Percentiles rank a stretch among this genome's conserved stretches.
Conservation (phyloP, 2,888 invertebrate species). For the Lithophane leautieri region DNA sequence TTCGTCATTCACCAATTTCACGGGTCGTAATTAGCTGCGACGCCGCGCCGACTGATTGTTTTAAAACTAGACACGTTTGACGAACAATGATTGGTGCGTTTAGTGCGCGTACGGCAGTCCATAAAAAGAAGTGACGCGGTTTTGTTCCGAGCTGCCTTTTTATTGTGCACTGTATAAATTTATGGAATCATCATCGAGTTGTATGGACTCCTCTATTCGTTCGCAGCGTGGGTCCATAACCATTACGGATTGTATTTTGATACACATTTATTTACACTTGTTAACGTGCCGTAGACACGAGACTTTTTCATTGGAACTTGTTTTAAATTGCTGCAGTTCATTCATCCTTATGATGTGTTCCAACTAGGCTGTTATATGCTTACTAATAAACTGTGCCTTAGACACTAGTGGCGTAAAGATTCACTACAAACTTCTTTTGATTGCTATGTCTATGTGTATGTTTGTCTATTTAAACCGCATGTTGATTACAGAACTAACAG, state of each 20-base stretch:
- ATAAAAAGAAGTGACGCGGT: conserved; percentile 87
- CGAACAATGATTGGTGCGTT: conserved; percentile 80
- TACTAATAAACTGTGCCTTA: not conserved
- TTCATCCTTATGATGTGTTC: conserved; percentile 41
- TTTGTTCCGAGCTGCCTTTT: conserved; percentile 87
- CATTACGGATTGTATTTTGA: conserved; percentile 87
- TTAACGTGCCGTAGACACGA: conserved; percentile 73
- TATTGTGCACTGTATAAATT: conserved; percentile 90
- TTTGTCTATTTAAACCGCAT: no score
- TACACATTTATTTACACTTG: conserved; percentile 86
- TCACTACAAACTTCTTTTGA: not conserved
- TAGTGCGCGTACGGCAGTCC: conserved; percentile 77
- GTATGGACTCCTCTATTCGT: conserved; percentile 88
- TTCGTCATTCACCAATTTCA: conserved; percentile 81
- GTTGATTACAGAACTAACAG: no score
- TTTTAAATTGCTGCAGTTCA: conserved; percentile 62
- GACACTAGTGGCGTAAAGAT: not conserved
- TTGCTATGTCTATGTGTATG: not conserved
- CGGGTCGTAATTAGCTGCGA: conserved; percentile 75
- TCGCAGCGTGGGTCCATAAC: conserved; percentile 85
- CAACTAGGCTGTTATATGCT: not conserved
- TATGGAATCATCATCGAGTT: conserved; percentile 90
- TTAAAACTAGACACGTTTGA: conserved; percentile 71
- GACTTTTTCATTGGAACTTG: conserved; percentile 64
- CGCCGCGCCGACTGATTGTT: conserved; percentile 70